Conservation (phyloP, 37 sponge, comb jelly and placozoan genomes). For the Diacarnus erythraeanus region DNA sequence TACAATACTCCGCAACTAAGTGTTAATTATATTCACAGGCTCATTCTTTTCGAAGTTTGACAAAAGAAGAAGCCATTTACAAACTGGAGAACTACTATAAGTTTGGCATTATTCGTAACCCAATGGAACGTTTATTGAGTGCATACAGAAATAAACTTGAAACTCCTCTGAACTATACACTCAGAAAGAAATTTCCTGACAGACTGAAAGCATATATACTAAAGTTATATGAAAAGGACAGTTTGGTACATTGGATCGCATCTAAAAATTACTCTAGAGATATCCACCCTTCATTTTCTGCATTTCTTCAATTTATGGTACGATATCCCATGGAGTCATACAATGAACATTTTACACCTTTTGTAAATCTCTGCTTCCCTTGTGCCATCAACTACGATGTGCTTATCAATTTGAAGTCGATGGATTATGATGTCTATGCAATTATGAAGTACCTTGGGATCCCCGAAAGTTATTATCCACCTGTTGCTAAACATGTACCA, state of each 20-base stretch:
- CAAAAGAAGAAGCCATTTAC: constrained; percentile 21
- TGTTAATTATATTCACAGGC: too few relatives aligned
- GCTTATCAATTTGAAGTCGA: constrained; percentile 42
- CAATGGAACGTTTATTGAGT: constrained; percentile 56
- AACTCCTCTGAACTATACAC: neutral
- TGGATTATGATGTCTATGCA: constrained; percentile 34
- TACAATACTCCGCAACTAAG: too few relatives aligned
- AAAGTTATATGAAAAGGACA: neutral
- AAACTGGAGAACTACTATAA: constrained; percentile 60
- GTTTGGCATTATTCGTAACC: constrained; percentile 59
- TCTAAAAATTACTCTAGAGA: neutral
- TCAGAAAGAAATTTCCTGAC: constrained; percentile 21
- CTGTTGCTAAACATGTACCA: neutral
- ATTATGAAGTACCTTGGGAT: constrained; percentile 43
- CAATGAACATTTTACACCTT: constrained; percentile 58
- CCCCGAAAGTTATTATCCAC: constrained; percentile 35
- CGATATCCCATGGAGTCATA: neutral
- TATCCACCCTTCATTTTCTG: constrained; percentile 32
- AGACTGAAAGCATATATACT: constrained; percentile 22
- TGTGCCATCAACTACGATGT: constrained; percentile 55
- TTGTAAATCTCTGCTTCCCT: constrained; percentile 52
- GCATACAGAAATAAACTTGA: constrained; percentile 64
- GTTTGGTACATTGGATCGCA: neutral
- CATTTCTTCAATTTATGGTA: constrained; percentile 28
- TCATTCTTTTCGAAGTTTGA: constrained; percentile 38